phyloP scores from a whole-genome alignment of 2,888 invertebrate species.

The Himalopsyche tibetana region DNA sequence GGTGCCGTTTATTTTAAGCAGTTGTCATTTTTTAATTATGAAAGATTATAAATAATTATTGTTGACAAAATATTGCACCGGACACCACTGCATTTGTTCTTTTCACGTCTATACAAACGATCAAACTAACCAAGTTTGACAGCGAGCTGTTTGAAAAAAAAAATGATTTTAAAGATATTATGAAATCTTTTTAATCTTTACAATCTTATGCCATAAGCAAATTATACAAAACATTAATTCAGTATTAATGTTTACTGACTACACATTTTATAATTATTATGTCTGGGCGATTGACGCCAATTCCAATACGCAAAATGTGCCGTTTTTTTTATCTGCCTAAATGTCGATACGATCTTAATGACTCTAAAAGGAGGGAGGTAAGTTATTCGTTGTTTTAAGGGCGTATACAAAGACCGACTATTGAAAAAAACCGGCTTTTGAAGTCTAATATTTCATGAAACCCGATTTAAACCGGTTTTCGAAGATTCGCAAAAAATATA shows the following conservation, averaged over 20 bases:
- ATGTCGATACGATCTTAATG: too few species aligned
- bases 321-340: slow-evolving; percentile 6
- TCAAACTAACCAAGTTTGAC: slow-evolving; percentile 27
- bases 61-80: too few species aligned
- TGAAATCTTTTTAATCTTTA: slow-evolving; percentile 42
- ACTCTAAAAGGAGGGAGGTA: too few species aligned
- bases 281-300: slow-evolving; percentile 24
- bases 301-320: background rate
- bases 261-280: slow-evolving; percentile 37
- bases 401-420: too few species aligned
- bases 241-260: slow-evolving; percentile 36
- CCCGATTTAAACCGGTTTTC: too few species aligned
- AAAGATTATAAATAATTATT: too few species aligned
- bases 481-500: too few species aligned
- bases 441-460: too few species aligned
- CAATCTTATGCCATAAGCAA: slow-evolving; percentile 38
- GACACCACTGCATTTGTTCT: slow-evolving; percentile 15
- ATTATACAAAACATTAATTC: slow-evolving; percentile 37
- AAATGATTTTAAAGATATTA: slow-evolving; percentile 42
- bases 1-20: too few species aligned
- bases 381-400: too few species aligned
- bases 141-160: slow-evolving; percentile 33
- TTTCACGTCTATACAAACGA: slow-evolving; percentile 31
- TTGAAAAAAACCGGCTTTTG: too few species aligned
- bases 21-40: too few species aligned